phyloP scores from a whole-genome alignment of 1,140 invertebrate genomes.

The Lepidurus arcticus region DNA sequence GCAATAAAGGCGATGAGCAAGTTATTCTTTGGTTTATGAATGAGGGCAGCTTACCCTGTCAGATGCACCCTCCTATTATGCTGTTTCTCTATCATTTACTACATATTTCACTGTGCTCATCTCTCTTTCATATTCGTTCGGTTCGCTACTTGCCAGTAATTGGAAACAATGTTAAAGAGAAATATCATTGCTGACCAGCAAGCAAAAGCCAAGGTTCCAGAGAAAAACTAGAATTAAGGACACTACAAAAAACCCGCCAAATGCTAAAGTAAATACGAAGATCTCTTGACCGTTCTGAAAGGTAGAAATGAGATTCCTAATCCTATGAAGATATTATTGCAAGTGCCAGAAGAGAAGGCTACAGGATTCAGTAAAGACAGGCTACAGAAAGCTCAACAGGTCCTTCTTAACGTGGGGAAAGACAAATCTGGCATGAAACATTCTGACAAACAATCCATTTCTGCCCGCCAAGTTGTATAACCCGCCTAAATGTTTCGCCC shows the following conservation, averaged over 20 bases:
- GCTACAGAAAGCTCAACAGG: neutral
- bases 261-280: too few relatives aligned
- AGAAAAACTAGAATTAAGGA: too few relatives aligned
- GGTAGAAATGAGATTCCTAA: too few relatives aligned
- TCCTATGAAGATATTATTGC: too few relatives aligned
- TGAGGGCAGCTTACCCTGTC: neutral
- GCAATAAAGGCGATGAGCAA: neutral
- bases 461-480: neutral
- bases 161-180: too few relatives aligned
- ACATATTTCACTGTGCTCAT: neutral
- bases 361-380: too few relatives aligned
- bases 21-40: neutral
- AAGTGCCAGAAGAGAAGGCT: too few relatives aligned
- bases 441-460: neutral
- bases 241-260: too few relatives aligned
- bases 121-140: neutral
- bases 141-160: too few relatives aligned
- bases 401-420: neutral
- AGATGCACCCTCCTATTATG: constrained; percentile 3
- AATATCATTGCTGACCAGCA: too few relatives aligned
- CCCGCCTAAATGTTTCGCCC: neutral
- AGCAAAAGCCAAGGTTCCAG: too few relatives aligned
- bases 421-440: neutral
- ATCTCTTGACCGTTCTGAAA: too few relatives aligned
- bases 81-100: neutral